A percentile compares a stretch with the other conserved stretches of the same genome.
These are phyloP conservation scores for Chloroclysta siterata DNA, from an alignment of 2,888 invertebrate genomes.

Conservation along the genomic window DNA sequence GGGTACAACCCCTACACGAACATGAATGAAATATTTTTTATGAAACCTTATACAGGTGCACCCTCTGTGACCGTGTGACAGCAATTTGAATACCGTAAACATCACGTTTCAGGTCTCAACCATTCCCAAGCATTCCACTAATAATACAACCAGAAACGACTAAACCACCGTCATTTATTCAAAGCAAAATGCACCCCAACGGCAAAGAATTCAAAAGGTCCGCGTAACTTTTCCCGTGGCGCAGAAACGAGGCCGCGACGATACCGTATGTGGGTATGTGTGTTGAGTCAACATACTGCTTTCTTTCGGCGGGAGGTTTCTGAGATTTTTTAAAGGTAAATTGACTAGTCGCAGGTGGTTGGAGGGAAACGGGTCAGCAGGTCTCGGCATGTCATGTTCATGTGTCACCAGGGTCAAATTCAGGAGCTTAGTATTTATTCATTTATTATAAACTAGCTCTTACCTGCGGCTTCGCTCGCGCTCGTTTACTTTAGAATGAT, in stretches of 20 bases:
- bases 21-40: constrained; percentile 55
- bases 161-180: constrained; percentile 48
- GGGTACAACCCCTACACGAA: constrained; percentile 11
- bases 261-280: constrained; percentile 68
- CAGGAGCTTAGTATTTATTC: background rate
- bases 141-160: constrained; percentile 52
- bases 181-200: constrained; percentile 65
- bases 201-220: constrained; percentile 65
- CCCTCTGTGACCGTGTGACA: constrained; percentile 62
- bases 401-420: constrained; percentile 73
- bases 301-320: constrained; percentile 74
- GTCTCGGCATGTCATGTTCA: constrained; percentile 80
- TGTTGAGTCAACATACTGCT: constrained; percentile 80
- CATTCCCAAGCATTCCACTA: constrained; percentile 68
- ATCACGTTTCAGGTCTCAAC: constrained; percentile 69
- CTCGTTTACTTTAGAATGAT: no score
- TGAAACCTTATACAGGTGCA: constrained; percentile 51
- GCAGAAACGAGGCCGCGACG: constrained; percentile 72
- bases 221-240: constrained; percentile 62
- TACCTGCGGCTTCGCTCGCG: no score
- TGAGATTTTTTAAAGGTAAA: constrained; percentile 79
- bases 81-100: constrained; percentile 79
- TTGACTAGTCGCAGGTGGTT: constrained; percentile 79
- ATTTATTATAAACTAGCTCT: no score
- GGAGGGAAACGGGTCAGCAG: constrained; percentile 81